Evolutionary conservation across 2,797 vertebrate species (phyloP).

Genomic region (Vultur gryphus): DNA sequence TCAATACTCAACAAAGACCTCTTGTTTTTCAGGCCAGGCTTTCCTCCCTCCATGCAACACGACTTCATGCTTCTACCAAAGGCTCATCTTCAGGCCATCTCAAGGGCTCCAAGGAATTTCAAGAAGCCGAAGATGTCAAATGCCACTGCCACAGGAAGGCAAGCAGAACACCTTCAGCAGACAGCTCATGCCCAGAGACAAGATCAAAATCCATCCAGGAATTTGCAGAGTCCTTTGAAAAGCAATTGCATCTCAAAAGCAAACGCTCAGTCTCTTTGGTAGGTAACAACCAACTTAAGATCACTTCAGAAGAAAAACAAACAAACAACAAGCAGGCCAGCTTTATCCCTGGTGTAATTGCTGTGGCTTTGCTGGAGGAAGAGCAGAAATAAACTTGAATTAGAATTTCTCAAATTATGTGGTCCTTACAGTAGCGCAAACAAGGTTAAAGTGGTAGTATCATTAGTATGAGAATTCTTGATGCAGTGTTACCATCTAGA

Average conservation of each 20-base stretch:
- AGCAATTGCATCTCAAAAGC: slow-evolving; percentile 77
- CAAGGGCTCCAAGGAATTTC: slow-evolving; percentile 68
- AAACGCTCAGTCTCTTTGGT: slow-evolving; percentile 79
- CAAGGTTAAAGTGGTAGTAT: not conserved
- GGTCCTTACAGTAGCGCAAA: not conserved
- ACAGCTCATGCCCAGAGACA: slow-evolving; percentile 67
- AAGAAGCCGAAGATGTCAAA: slow-evolving; percentile 77
- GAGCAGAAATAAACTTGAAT: not conserved
- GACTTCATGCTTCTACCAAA: slow-evolving; percentile 72
- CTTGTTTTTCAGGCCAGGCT: slow-evolving; percentile 78
- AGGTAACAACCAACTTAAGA: slow-evolving; percentile 47
- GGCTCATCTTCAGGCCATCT: slow-evolving; percentile 69
- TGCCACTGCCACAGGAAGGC: slow-evolving; percentile 64
- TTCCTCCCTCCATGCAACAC: slow-evolving; percentile 78
- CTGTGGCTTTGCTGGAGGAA: not conserved
- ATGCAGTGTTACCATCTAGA: not conserved
- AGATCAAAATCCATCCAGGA: slow-evolving; percentile 81
- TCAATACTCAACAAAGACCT: not conserved
- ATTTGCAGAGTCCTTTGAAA: slow-evolving; percentile 84
- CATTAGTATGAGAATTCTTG: not conserved
- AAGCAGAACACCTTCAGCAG: slow-evolving; percentile 75
- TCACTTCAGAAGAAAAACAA: not conserved
- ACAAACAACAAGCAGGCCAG: not conserved
- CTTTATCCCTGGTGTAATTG: not conserved
- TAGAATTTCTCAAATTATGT: not conserved